Evolutionary conservation across 2,888 invertebrate genomes (phyloP).

Genomic region (Plemyria rubiginata): DNA sequence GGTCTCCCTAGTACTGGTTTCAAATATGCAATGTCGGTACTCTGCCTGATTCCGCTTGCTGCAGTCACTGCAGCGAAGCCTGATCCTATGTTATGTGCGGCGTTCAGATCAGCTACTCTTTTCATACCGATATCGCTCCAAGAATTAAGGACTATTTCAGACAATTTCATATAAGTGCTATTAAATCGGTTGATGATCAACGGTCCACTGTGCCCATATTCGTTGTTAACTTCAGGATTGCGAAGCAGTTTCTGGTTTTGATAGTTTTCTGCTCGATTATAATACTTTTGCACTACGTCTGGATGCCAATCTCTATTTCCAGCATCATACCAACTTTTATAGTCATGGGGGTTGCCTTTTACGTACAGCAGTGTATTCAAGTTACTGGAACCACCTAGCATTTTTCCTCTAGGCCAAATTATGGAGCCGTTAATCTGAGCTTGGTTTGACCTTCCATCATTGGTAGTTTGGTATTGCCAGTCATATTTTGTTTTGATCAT

Average conservation of each 20-base stretch:
- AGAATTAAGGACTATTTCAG: slow-evolving; percentile 19
- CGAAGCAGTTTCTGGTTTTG: slow-evolving; percentile 49
- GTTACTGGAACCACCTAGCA: slow-evolving; percentile 84
- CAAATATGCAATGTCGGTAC: slow-evolving; percentile 12
- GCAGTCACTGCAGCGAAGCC: slow-evolving; percentile 72
- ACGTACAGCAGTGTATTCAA: slow-evolving; percentile 85
- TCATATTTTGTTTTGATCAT: slow-evolving; percentile 82
- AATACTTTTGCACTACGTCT: slow-evolving; percentile 75
- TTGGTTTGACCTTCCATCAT: slow-evolving; percentile 88
- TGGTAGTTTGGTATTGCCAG: slow-evolving; percentile 93
- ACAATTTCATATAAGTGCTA: slow-evolving; percentile 61
- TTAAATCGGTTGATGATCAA: slow-evolving; percentile 74
- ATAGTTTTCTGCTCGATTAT: slow-evolving; percentile 78
- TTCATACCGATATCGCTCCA: slow-evolving; percentile 3
- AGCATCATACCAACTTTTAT: slow-evolving; percentile 76
- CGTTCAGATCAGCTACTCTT: slow-evolving; percentile 60
- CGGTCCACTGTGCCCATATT: slow-evolving; percentile 74
- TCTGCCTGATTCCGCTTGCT: slow-evolving; percentile 65
- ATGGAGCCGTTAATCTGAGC: slow-evolving; percentile 77
- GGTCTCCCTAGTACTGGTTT: not conserved
- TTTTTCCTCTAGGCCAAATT: slow-evolving; percentile 86
- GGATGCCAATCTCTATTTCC: slow-evolving; percentile 85
- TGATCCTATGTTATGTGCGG: slow-evolving; percentile 73
- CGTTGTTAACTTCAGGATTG: slow-evolving; percentile 46
- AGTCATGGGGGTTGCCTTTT: slow-evolving; percentile 79